Evolutionary conservation across 2,797 vertebrate species (phyloP).

Genomic region (Takifugu rubripes): DNA sequence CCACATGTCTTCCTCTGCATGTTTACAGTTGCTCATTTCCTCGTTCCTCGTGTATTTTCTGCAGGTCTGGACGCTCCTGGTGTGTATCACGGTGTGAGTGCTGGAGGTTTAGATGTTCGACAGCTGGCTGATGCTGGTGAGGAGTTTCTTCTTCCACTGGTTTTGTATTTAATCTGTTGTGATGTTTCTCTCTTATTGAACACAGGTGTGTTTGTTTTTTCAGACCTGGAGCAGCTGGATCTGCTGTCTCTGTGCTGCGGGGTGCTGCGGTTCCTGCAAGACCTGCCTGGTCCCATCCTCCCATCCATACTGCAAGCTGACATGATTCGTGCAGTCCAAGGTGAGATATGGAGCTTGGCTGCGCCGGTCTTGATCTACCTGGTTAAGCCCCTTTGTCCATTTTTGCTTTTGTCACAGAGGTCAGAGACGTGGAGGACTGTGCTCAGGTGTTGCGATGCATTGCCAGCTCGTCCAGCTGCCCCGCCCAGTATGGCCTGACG

Average conservation of each 20-base stretch:
- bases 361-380: fast-evolving
- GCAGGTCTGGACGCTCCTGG: slow-evolving; percentile 80
- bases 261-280: slow-evolving; percentile 84
- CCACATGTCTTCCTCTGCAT: neutral
- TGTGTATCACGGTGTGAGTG: slow-evolving; percentile 78
- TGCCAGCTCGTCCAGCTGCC: slow-evolving; percentile 78
- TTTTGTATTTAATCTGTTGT: neutral
- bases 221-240: slow-evolving; percentile 85
- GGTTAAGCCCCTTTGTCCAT: too few relatives aligned
- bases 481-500: slow-evolving; percentile 86
- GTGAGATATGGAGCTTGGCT: slow-evolving; percentile 51
- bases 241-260: slow-evolving; percentile 79
- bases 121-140: slow-evolving; percentile 85
- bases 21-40: too few relatives aligned
- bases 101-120: slow-evolving; percentile 75
- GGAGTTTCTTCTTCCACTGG: neutral
- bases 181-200: neutral
- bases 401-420: slow-evolving; percentile 65
- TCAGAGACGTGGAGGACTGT: slow-evolving; percentile 82
- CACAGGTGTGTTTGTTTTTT: slow-evolving; percentile 24
- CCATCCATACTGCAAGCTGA: slow-evolving; percentile 81
- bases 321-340: slow-evolving; percentile 82
- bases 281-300: slow-evolving; percentile 86
- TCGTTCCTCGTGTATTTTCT: slow-evolving; percentile 5
- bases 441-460: slow-evolving; percentile 82